These are phyloP conservation scores for Apogon talboti DNA, from an alignment of 2,797 vertebrate species.

Conservation along the genomic window DNA sequence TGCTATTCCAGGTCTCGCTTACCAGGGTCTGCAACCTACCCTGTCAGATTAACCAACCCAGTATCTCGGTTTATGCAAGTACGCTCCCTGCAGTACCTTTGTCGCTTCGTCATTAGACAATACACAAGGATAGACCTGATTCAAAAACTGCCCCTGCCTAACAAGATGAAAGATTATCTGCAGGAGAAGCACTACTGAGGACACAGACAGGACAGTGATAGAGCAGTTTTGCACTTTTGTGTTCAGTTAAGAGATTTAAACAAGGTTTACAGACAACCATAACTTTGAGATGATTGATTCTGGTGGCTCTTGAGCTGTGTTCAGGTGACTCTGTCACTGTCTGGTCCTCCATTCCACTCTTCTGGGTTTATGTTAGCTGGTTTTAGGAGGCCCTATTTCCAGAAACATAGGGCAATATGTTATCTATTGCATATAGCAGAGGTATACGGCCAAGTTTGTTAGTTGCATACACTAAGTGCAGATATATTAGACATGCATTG, in stretches of 20 bases:
- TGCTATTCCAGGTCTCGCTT: constrained; percentile 97
- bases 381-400: constrained; percentile 54
- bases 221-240: constrained; percentile 93
- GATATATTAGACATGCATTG: constrained; percentile 29
- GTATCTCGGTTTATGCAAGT: constrained; percentile 99
- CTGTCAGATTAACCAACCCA: constrained; percentile 95
- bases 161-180: constrained; percentile 99
- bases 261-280: constrained; percentile 93
- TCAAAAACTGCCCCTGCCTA: constrained; percentile 99
- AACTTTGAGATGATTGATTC: constrained; percentile 85
- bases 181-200: constrained; percentile 99
- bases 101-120: constrained; percentile 97
- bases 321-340: constrained; percentile 71
- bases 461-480: constrained; percentile 41
- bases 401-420: constrained; percentile 51
- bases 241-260: constrained; percentile 88
- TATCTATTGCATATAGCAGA: constrained; percentile 46
- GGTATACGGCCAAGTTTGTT: constrained; percentile 55
- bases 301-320: constrained; percentile 84
- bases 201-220: constrained; percentile 84
- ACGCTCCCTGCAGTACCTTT: constrained; percentile 97
- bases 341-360: constrained; percentile 74
- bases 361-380: constrained; percentile 56
- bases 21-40: constrained; percentile 97
- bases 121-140: constrained; percentile 99